A percentile compares a stretch with the other conserved stretches of the same genome.
phyloP scores from a whole-genome alignment of 2,888 invertebrate species.

The Drosophila diplacantha region DNA sequence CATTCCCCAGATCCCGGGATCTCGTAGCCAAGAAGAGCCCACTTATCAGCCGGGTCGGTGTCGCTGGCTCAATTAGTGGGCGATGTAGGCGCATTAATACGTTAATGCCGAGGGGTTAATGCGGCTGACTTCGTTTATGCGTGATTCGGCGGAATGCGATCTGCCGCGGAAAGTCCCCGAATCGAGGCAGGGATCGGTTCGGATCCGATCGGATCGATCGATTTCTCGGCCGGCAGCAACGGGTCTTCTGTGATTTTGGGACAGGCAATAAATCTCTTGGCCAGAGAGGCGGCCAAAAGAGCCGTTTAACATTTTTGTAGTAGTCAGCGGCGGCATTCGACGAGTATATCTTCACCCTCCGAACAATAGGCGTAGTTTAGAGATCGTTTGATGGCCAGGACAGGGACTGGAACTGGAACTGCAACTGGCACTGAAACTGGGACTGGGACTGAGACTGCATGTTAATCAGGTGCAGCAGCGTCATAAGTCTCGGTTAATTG shows the following conservation, averaged over 20 bases:
- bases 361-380: slow-evolving; percentile 68
- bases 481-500: slow-evolving; percentile 64
- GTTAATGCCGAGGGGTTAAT: slow-evolving; percentile 52
- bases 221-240: slow-evolving; percentile 42
- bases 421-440: background rate
- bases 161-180: slow-evolving; percentile 21
- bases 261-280: slow-evolving; percentile 72
- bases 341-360: slow-evolving; percentile 20
- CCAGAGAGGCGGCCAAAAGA: slow-evolving; percentile 47
- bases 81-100: slow-evolving; percentile 73
- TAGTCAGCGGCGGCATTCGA: slow-evolving; percentile 45
- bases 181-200: slow-evolving; percentile 1
- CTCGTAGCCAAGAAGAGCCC: background rate
- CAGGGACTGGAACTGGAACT: background rate
- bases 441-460: slow-evolving; percentile 42
- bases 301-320: slow-evolving; percentile 65
- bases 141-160: slow-evolving; percentile 63
- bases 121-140: slow-evolving; percentile 58
- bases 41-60: slow-evolving; percentile 44
- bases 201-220: slow-evolving; percentile 33
- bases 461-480: slow-evolving; percentile 62
- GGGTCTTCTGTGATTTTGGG: slow-evolving; percentile 66
- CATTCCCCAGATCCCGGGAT: slow-evolving; percentile 20
- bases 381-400: slow-evolving; percentile 40
- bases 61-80: slow-evolving; percentile 72